Base-by-base conservation (phyloP, 2,888 invertebrate species). In the Bimastos eiseni region DNA sequence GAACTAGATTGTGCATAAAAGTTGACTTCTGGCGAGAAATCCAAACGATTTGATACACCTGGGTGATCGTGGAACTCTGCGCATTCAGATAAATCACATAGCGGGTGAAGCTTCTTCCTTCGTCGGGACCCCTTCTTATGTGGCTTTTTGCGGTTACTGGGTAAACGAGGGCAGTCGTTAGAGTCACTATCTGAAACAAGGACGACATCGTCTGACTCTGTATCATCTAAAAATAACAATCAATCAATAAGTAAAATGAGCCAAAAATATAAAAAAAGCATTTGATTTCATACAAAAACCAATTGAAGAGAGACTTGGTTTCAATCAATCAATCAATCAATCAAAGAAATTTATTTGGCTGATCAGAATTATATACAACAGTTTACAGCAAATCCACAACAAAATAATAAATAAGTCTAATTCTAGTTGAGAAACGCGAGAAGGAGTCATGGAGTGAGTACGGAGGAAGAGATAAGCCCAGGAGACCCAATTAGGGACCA, bases 191-290 rank as follows among this genome's bases (percentile, higher is more conserved):
- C 86, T 6, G 86, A 86, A 34, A 86, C 86, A 36, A 86, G 86
- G 36, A 86, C 86, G 15, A 86, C 86, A 86, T 86, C 86, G n/a
- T 86, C 86, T 17, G 86, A 86, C 34, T 86, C 86, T 2, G 86
- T 8, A 86, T 86, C 86, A 86, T 86, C 86, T 86, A 36, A 34
- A 86, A 86, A 86, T 86, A 86, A 36, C 36, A 86, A 86, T 33
- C 86, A 36, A n/a, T 70, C 70, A 70, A 70, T 70, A n/a, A 70
- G 21, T 49, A 24, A 49, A 6, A 49, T 21, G 21, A 21, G 49
- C 19, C 24, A 49, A 17, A 24, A 49, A 5, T 21, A 19, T 21
- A 49, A 6, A 49, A 49, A 49, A 21, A 49, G 24, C 49, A 49
- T 21, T 49, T 49, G 24, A 70, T 70, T 70, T 8, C 70, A n/a